These are phyloP conservation scores for Cataglyphis livida DNA, from an alignment of 2,888 invertebrate species.

Conservation along the genomic window DNA sequence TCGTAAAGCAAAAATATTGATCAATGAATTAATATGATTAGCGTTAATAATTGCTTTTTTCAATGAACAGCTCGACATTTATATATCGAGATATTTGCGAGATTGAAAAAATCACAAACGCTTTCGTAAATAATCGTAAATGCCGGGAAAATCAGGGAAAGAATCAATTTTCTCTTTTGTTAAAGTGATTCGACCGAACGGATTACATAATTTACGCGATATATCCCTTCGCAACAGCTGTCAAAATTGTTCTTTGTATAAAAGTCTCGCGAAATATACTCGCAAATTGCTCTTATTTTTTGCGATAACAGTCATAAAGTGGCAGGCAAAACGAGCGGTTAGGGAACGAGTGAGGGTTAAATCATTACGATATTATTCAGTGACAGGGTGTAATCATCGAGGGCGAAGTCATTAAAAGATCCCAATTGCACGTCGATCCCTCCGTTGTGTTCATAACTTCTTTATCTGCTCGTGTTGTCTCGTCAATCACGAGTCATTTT, in stretches of 20 bases:
- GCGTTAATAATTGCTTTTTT: not conserved
- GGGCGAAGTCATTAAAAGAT: constrained; percentile 45
- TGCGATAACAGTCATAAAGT: constrained; percentile 42
- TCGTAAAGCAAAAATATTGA: not conserved
- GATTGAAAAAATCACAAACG: not conserved
- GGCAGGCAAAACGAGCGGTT: constrained; percentile 36
- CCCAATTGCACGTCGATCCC: constrained; percentile 22
- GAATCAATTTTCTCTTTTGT: constrained; percentile 27
- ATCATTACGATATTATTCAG: constrained; percentile 60
- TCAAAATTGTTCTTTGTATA: constrained; percentile 36
- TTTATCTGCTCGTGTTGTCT: constrained; percentile 34
- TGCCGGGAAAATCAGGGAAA: not conserved
- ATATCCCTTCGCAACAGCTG: constrained; percentile 22
- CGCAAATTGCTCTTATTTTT: constrained; percentile 34
- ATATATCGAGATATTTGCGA: not conserved
- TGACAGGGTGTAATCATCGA: constrained; percentile 60
- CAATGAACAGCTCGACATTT: not conserved
- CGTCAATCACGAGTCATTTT: constrained; percentile 22
- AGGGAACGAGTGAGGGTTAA: constrained; percentile 37
- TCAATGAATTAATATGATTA: not conserved
- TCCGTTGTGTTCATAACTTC: constrained; percentile 31
- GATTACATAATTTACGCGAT: constrained; percentile 25
- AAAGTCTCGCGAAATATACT: constrained; percentile 21
- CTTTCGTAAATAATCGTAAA: not conserved
- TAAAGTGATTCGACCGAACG: not conserved